Percentiles rank a stretch among this genome's conserved stretches.
These are phyloP conservation scores for Taenaris catops DNA, from an alignment of 2,888 invertebrate genomes.

Conservation along the genomic window DNA sequence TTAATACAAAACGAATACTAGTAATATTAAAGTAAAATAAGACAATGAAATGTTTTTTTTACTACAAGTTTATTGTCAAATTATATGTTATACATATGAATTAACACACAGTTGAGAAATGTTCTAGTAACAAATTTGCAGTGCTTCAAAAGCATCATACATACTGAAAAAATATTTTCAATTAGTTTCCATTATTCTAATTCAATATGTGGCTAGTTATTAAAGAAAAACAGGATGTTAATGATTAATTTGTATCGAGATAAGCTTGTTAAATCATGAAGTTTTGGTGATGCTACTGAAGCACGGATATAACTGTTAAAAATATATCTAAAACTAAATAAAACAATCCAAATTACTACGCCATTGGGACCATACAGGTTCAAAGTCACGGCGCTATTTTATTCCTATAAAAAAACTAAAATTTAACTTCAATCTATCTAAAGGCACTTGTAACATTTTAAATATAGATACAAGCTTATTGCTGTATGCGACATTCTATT, in stretches of 20 bases:
- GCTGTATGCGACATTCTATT: too few species aligned
- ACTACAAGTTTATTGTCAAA: constrained; percentile 66
- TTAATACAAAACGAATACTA: too few species aligned
- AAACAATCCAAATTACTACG: constrained; percentile 49
- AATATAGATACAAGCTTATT: too few species aligned
- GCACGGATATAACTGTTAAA: constrained; percentile 51
- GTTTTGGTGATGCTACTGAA: constrained; percentile 44
- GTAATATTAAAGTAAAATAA: constrained; percentile 22
- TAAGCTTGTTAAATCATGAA: too few species aligned
- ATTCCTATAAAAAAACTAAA: too few species aligned
- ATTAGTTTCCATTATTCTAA: too few species aligned
- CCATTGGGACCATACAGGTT: constrained; percentile 41
- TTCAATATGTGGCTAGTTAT: too few species aligned
- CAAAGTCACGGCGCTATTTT: constrained; percentile 55
- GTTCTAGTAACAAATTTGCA: constrained; percentile 43
- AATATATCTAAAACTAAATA: constrained; percentile 63
- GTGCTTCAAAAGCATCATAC: constrained; percentile 57
- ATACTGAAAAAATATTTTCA: too few species aligned
- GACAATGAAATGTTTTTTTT: constrained; percentile 20
- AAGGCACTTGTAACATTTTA: too few species aligned
- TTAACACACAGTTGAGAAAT: constrained; percentile 43
- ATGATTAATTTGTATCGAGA: not conserved
- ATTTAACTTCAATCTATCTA: constrained; percentile 46
- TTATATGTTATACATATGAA: constrained; percentile 48
- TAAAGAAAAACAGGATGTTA: not conserved